Percentiles rank a stretch among this genome's conserved stretches.
Evolutionary conservation across 1,140 invertebrate genomes (phyloP).

Genomic region (Diabrotica virgifera): DNA sequence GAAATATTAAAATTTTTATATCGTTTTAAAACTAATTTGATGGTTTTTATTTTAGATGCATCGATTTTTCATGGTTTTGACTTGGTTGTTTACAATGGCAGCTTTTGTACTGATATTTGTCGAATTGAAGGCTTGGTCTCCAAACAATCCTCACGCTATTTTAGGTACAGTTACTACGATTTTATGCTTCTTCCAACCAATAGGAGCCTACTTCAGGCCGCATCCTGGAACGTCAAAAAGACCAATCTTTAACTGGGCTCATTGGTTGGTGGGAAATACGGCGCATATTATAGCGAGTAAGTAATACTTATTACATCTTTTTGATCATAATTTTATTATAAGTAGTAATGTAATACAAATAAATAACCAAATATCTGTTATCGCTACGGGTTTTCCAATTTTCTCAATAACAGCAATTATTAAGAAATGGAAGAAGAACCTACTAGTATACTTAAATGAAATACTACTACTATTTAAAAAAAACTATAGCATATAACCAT

Average conservation of each 20-base stretch:
- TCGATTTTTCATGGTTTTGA: slow-evolving; percentile 78
- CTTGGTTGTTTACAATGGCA: slow-evolving; percentile 72
- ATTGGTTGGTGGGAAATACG: slow-evolving; percentile 90
- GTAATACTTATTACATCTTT: slow-evolving; percentile 40
- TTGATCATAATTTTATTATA: no score
- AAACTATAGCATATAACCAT: no score
- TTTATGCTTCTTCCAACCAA: slow-evolving; percentile 84
- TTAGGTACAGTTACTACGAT: slow-evolving; percentile 73
- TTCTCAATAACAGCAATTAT: no score
- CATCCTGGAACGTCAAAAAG: slow-evolving; percentile 76
- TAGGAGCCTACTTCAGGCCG: slow-evolving; percentile 80
- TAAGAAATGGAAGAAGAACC: no score
- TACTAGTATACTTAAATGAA: no score
- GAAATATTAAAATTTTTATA: no score
- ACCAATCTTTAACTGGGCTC: slow-evolving; percentile 90
- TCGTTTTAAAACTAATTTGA: no score
- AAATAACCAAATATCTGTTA: no score
- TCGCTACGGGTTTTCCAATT: no score
- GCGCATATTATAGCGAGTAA: slow-evolving; percentile 89
- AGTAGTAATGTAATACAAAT: no score
- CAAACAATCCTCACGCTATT: slow-evolving; percentile 76
- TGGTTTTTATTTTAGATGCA: slow-evolving; percentile 66
- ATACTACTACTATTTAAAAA: no score
- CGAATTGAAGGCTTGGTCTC: slow-evolving; percentile 75
- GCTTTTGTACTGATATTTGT: slow-evolving; percentile 82